phyloP scores from a whole-genome alignment of 1,140 invertebrate species.

The Lepeophtheirus salmonis region DNA sequence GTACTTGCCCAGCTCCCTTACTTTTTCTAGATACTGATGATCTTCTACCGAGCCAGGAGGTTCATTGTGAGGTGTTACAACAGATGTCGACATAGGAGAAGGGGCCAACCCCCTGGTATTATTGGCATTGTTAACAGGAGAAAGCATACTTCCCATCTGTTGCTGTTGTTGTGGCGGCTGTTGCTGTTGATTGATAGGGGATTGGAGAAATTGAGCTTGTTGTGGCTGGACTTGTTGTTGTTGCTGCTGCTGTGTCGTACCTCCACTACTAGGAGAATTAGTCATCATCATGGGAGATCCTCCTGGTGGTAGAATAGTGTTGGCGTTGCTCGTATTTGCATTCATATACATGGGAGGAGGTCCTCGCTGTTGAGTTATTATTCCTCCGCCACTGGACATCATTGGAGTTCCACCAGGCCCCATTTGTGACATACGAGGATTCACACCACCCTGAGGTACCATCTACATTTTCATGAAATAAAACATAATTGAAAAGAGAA shows the following conservation, averaged over 20 bases:
- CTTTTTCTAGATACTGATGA: slow-evolving; percentile 72
- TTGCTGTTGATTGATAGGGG: slow-evolving; percentile 20
- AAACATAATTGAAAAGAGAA: too few species aligned
- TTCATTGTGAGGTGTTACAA: slow-evolving; percentile 21
- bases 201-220: slow-evolving; percentile 18
- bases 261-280: too few species aligned
- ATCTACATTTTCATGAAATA: too few species aligned
- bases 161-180: slow-evolving; percentile 19
- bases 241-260: slow-evolving; percentile 18
- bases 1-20: slow-evolving; percentile 64
- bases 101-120: slow-evolving; percentile 20
- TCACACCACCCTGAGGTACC: not conserved
- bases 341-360: slow-evolving; percentile 20
- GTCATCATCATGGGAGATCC: slow-evolving; percentile 13
- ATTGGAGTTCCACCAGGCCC: too few species aligned
- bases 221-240: slow-evolving; percentile 2
- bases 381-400: not conserved
- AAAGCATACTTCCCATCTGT: slow-evolving; percentile 17
- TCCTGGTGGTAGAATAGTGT: not conserved
- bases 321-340: slow-evolving; percentile 19
- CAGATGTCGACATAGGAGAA: slow-evolving; percentile 20
- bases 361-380: not conserved
- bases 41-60: slow-evolving; percentile 39
- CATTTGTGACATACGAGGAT: not conserved
- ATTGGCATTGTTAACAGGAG: slow-evolving; percentile 20